Base-by-base conservation (phyloP, 2,797 vertebrate genomes). In the Holocentrus rufus region DNA sequence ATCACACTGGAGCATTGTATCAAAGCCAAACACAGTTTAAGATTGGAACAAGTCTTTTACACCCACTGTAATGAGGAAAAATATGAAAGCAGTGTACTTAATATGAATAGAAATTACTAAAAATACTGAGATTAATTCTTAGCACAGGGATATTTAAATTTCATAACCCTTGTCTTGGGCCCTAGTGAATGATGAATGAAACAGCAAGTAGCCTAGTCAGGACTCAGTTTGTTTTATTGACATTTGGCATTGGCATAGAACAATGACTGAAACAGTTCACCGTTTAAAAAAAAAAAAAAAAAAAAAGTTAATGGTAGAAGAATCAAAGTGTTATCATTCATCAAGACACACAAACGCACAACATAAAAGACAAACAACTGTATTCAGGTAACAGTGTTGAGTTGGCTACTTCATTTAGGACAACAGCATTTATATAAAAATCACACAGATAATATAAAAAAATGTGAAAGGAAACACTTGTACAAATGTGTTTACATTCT, bases 371-470 rank as follows among this genome's bases (percentile, higher is more conserved):
- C 59, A 44, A 69, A 86, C 61, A 70, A 80, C 88, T 85, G 85
- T 87, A 87, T 69, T 85, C 77, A 82, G 76, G 53, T 60, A 91
- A 93, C 85, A 90, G 89, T 89, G 87, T 87, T 80, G 78, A 86
- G 83, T 83, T 89, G 79, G 83, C 87, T 86, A 90, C 81, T 90
- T 91, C 85, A 90, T 86, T 91, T 76, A 80, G 75, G 83, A 85
- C 47, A 30, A 85, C 80, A 79, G 61, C 84, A 85, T 86, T 80
- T 79, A 89, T 82, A 89, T 82, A 31, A 31, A 84, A 89, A 89
- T 76, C 81, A 88, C 71, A 79, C 61, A 67, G 44, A 83, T 50
- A 74, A 69, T 69, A 82, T 61, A 83, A 60, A 81, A 60, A 81
- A 74, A 69, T 18, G 65, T 11, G 8, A 70, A 67, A 75, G 36